These are phyloP conservation scores for Drosophila testacea DNA, from an alignment of 2,888 invertebrate species.

Conservation along the genomic window DNA sequence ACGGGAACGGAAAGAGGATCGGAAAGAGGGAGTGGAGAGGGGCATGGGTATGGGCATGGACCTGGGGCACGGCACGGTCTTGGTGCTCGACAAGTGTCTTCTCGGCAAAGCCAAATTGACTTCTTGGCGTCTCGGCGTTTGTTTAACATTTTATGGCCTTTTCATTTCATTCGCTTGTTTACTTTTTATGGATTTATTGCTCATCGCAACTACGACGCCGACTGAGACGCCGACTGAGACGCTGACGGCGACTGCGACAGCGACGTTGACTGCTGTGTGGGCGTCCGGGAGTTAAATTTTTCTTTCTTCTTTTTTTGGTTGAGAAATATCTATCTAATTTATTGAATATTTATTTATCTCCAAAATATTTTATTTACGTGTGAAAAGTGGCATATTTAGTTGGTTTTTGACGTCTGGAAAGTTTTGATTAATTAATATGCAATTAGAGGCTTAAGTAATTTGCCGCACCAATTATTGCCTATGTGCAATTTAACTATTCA, in stretches of 20 bases:
- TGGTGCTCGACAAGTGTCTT: neutral
- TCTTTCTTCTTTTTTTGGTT: neutral
- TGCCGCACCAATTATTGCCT: slow-evolving; percentile 42
- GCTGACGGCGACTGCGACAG: neutral
- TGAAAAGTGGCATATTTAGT: slow-evolving; percentile 45
- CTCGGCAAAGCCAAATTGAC: slow-evolving; percentile 28
- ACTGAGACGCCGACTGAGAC: neutral
- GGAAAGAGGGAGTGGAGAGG: neutral
- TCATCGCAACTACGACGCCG: slow-evolving; percentile 13
- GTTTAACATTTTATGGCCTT: slow-evolving; percentile 44
- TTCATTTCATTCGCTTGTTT: slow-evolving; percentile 41
- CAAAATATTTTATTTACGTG: slow-evolving; percentile 42
- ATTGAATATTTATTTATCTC: slow-evolving; percentile 5
- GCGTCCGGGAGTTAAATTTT: slow-evolving; percentile 7
- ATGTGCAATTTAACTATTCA: slow-evolving; percentile 21
- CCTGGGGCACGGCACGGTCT: slow-evolving; percentile 15
- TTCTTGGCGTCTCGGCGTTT: slow-evolving; percentile 38
- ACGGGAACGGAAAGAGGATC: neutral
- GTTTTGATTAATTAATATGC: slow-evolving; percentile 65
- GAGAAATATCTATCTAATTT: slow-evolving; percentile 1
- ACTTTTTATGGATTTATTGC: slow-evolving; percentile 44
- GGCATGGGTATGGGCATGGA: neutral
- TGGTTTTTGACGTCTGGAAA: slow-evolving; percentile 53
- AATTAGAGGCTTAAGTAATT: slow-evolving; percentile 58
- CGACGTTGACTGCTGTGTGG: slow-evolving; percentile 18